Percentiles rank a stretch among this genome's conserved stretches.
Evolutionary conservation across 2,888 invertebrate species (phyloP).

Genomic region (Rhaphigaster nebulosa): DNA sequence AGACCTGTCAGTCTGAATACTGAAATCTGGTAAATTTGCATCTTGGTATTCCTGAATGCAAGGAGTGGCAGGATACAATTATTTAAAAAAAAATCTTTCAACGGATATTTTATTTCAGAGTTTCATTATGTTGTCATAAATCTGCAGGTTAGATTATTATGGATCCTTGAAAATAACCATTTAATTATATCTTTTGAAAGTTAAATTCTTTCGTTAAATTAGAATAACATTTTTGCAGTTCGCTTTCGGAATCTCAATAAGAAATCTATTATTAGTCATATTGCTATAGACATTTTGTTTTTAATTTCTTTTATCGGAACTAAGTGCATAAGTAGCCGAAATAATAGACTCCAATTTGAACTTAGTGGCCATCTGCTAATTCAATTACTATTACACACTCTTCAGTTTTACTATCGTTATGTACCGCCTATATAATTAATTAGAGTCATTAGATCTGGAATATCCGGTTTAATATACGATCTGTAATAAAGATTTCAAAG

Average conservation of each 20-base stretch:
- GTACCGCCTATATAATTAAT: too few relatives aligned
- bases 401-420: not conserved
- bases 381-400: not conserved
- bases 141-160: not conserved
- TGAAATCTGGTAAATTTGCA: constrained; percentile 14
- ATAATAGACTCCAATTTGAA: too few relatives aligned
- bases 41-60: not conserved
- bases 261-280: too few relatives aligned
- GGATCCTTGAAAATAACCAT: not conserved
- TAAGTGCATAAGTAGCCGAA: too few relatives aligned
- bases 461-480: not conserved
- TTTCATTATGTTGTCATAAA: not conserved
- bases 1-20: not conserved
- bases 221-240: too few relatives aligned
- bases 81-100: not conserved
- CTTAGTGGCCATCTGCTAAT: not conserved
- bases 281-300: too few relatives aligned
- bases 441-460: too few relatives aligned
- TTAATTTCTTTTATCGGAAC: too few relatives aligned
- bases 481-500: not conserved
- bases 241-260: too few relatives aligned
- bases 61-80: not conserved
- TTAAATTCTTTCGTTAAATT: too few relatives aligned
- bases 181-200: too few relatives aligned
- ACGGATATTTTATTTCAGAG: not conserved